Evolutionary conservation across 2,113 vertebrate genomes (phyloP), one percentile per base, ranked within the genome.

Genomic region (Syrmaticus mikado): DNA sequence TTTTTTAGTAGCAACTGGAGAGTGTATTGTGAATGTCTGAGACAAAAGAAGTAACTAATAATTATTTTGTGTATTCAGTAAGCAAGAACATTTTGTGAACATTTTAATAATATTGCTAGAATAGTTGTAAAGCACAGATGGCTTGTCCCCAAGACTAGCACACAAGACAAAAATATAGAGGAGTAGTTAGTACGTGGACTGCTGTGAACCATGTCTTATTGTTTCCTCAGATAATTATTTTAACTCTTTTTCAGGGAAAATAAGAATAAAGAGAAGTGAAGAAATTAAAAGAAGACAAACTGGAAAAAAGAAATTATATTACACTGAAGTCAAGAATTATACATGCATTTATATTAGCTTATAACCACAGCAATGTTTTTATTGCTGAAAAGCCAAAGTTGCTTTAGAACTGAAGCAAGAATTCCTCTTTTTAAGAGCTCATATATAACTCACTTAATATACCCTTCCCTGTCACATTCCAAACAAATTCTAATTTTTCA

Each of bases 41-140:
- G 93, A 82, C n/a, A 88, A 89, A 90, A 89, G 52, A 76, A 32
- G 15, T 66, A 74, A 52, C 9, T 45, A 93, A 43, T 62, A 95
- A 82, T 78, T 76, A 60, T 46, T 95, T 41, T 52, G 41, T 50
- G 10, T 48, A 25, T 67, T 95, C 41, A 66, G 25, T 64, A 70
- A 80, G 48, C 6, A 84, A 82, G 43, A 71, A 24, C 25, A 22
- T 16, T 40, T 4, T 66, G 70, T 77, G 57, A 89, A 90, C 22
- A 73, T 64, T 87, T 93, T 74, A 88, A 60, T 89, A 82, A 67
- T 64, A 57, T 60, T 92, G 20, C 73, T 17, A 77, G 77, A 96
- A 94, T 58, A 77, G 73, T 80, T 28, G 57, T 78, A 93, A 92
- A 60, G n/a, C 64, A 82, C 73, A 95, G 61, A 92, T 90, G 70